phyloP scores from a whole-genome alignment of 2,797 vertebrate species.

The Sebastes minor region DNA sequence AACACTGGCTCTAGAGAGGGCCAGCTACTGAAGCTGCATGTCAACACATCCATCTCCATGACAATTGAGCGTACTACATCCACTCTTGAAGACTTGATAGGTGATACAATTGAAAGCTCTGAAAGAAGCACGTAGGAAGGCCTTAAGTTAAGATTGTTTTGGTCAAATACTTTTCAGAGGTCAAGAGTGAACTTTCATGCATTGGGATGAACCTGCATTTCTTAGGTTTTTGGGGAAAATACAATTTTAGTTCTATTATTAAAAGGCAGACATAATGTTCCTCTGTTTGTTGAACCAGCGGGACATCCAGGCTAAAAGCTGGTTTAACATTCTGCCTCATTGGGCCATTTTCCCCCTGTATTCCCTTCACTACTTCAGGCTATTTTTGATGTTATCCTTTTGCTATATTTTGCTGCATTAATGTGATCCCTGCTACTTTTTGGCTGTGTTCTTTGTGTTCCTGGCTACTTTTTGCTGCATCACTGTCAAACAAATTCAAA shows the following conservation, averaged over 20 bases:
- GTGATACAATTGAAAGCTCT: not conserved
- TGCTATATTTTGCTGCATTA: conserved; percentile 1
- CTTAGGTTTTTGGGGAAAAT: not conserved
- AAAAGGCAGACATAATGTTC: not conserved
- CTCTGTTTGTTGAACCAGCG: conserved; percentile 1
- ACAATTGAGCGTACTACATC: not conserved
- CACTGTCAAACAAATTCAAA: conserved; percentile 29
- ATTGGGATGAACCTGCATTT: not conserved
- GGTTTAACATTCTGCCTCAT: not conserved
- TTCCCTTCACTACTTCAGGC: not conserved
- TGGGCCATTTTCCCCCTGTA: not conserved
- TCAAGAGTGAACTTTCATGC: not conserved
- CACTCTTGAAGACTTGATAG: not conserved
- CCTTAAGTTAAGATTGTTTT: not conserved
- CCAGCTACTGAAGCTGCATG: not conserved
- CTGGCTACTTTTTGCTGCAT: not conserved
- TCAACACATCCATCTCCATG: not conserved
- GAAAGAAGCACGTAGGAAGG: not conserved
- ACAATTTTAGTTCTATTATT: not conserved
- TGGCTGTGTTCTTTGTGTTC: not conserved
- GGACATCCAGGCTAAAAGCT: not conserved
- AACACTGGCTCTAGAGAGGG: no score
- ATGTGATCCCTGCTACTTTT: conserved; percentile 20
- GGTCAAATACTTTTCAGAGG: not conserved
- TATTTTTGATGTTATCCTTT: not conserved